These are phyloP conservation scores for Nomada goodeniana DNA, from an alignment of 2,888 invertebrate species.

Conservation along the genomic window DNA sequence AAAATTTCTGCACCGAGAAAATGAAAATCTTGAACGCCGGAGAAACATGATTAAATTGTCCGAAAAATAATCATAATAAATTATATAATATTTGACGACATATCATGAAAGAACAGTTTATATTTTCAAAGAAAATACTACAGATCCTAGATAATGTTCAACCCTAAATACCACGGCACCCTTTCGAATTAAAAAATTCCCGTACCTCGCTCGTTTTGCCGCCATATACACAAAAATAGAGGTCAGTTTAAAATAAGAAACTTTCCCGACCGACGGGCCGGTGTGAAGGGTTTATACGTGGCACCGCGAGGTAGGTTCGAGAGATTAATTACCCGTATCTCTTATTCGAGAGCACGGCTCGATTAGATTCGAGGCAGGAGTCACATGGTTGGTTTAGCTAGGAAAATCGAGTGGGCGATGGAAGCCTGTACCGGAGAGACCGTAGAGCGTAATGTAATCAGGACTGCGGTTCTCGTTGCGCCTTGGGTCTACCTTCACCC, in stretches of 20 bases:
- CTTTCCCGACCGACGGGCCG: neutral
- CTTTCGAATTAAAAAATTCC: too few relatives aligned
- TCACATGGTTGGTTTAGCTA: constrained; percentile 44
- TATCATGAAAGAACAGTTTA: too few relatives aligned
- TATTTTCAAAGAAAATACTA: too few relatives aligned
- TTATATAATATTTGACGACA: too few relatives aligned
- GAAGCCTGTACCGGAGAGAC: constrained; percentile 26
- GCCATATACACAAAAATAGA: too few relatives aligned
- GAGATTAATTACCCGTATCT: constrained; percentile 65
- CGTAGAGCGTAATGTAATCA: constrained; percentile 48
- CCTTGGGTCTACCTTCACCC: constrained; percentile 50
- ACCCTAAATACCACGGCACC: too few relatives aligned
- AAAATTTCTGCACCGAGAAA: constrained; percentile 40
- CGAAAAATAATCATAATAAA: too few relatives aligned
- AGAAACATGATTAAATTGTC: too few relatives aligned
- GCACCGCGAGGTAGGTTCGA: too few relatives aligned
- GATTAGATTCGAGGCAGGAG: constrained; percentile 68
- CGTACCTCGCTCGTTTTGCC: too few relatives aligned
- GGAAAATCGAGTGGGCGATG: constrained; percentile 38
- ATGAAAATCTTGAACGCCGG: constrained; percentile 41
- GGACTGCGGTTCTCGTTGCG: constrained; percentile 44
- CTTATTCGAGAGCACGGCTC: constrained; percentile 51
- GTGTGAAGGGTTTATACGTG: too few relatives aligned
- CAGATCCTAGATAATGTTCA: too few relatives aligned
- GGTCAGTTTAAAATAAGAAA: neutral